A percentile compares a stretch with the other conserved stretches of the same genome.
These are phyloP conservation scores for Philereme transversata DNA, from an alignment of 2,888 invertebrate species.

Conservation along the genomic window DNA sequence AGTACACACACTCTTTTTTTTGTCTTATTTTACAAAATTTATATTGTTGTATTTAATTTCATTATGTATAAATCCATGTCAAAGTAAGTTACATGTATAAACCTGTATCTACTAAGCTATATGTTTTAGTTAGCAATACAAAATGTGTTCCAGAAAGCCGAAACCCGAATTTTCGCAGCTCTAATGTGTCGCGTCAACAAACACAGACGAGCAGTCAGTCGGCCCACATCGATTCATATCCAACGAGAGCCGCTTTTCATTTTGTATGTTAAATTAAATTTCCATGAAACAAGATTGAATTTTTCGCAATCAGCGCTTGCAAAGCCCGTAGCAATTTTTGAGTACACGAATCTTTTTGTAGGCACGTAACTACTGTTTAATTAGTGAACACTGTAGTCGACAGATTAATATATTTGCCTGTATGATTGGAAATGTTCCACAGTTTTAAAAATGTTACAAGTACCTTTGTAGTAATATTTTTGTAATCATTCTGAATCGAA, in stretches of 20 bases:
- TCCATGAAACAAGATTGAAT: slow-evolving; percentile 84
- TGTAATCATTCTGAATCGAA: too few relatives aligned
- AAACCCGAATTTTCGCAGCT: slow-evolving; percentile 34
- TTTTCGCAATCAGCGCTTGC: slow-evolving; percentile 81
- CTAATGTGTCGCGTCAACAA: slow-evolving; percentile 60
- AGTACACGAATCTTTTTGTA: slow-evolving; percentile 40
- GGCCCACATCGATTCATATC: slow-evolving; percentile 79
- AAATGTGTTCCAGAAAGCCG: slow-evolving; percentile 3
- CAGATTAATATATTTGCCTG: background rate
- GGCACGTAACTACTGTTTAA: slow-evolving; percentile 1
- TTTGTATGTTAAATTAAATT: slow-evolving; percentile 84
- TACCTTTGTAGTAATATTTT: too few relatives aligned
- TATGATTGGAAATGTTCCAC: background rate
- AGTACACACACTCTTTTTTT: too few relatives aligned
- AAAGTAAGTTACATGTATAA: too few relatives aligned
- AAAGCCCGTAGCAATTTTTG: slow-evolving; percentile 60
- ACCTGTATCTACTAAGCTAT: too few relatives aligned
- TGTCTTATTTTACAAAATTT: too few relatives aligned
- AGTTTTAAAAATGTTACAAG: background rate
- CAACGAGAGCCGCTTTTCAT: slow-evolving; percentile 78
- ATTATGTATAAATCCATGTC: too few relatives aligned
- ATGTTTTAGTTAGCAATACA: too few relatives aligned
- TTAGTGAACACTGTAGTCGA: background rate
- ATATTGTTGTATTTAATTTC: too few relatives aligned
- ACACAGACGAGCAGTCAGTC: slow-evolving; percentile 78